Base-by-base conservation (phyloP, 2,888 invertebrate genomes). In the Hydriomena furcata region DNA sequence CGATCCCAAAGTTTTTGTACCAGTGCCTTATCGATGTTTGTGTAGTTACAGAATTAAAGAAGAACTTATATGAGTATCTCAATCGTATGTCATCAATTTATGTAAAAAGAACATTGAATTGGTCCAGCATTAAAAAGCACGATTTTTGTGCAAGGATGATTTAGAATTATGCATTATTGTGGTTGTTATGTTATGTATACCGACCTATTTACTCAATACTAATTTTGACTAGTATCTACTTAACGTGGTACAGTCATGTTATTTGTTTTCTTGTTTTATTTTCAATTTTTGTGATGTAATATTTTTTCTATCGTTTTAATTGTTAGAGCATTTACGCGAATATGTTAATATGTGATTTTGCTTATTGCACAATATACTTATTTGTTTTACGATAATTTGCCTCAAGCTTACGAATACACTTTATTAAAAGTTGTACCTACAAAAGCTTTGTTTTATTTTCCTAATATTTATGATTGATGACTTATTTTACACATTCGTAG, bases 281-380 rank as follows among this genome's bases (percentile, higher is more conserved):
- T 41, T 40, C 38, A 17, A 40, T 34, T 7, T 49, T 54, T 58
- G 13, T 45, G 45, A 46, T 61, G 36, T 61, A 50, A 37, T 55
- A 32, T 52, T 52, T 13, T 34, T 63, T 58, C 63, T 50, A 58
- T 55, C 40, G 34, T 44, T 49, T 63, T 60, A 60, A 61, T 76
- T 81, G 63, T 74, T 70, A 67, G 69, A 63, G 62, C 63, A 61
- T 80, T 77, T 76, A 71, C 65, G 65, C 69, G 55, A 60, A 61
- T 68, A 68, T 60, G 55, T 66, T 71, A 60, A 66, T 61, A 75
- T 76, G 66, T 74, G 72, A 62, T 69, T 63, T 73, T 68, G 76
- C 78, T 73, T 82, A 67, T 79, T 81, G 84, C 83, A 81, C 82
- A 78, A 78, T 78, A 66, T 80, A 77, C 68, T 77, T 68, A 66